A percentile compares a stretch with the other conserved stretches of the same genome.
Conservation (phyloP, 2,113 vertebrate genomes). For the Marmota flaviventris region DNA sequence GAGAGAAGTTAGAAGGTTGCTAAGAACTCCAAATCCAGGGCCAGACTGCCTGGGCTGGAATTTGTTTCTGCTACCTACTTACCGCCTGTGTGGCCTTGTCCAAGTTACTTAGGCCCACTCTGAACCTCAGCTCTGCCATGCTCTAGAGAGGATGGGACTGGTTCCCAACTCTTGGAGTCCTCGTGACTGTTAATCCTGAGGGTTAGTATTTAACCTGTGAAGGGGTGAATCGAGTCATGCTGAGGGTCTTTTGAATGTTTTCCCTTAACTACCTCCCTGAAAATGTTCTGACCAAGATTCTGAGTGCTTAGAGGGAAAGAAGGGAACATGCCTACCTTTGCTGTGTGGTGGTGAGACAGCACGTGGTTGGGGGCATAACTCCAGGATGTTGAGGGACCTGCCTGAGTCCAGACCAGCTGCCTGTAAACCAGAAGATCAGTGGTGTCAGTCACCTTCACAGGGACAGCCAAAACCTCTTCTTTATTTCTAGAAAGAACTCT, state of each 20-base stretch:
- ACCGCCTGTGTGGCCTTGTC: neutral
- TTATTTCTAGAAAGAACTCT: constrained; percentile 25
- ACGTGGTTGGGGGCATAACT: neutral
- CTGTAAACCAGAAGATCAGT: neutral
- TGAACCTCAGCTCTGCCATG: neutral
- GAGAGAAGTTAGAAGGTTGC: neutral
- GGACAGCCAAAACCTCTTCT: neutral
- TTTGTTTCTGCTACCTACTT: neutral
- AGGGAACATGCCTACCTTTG: neutral
- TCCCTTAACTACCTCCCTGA: neutral
- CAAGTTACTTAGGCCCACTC: fast-evolving
- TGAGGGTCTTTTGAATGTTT: neutral
- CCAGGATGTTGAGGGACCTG: neutral
- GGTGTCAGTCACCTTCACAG: neutral
- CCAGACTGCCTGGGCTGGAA: neutral
- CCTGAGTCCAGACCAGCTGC: neutral
- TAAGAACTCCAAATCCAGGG: neutral
- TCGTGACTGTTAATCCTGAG: neutral
- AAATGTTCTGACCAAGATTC: neutral
- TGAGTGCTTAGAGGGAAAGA: neutral
- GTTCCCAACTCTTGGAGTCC: neutral
- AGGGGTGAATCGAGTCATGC: too few species aligned
- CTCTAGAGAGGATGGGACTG: neutral
- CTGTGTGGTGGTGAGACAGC: neutral
- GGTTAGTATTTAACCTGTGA: neutral